phyloP scores from a whole-genome alignment of 2,113 vertebrate genomes.

The Bungarus multicinctus region DNA sequence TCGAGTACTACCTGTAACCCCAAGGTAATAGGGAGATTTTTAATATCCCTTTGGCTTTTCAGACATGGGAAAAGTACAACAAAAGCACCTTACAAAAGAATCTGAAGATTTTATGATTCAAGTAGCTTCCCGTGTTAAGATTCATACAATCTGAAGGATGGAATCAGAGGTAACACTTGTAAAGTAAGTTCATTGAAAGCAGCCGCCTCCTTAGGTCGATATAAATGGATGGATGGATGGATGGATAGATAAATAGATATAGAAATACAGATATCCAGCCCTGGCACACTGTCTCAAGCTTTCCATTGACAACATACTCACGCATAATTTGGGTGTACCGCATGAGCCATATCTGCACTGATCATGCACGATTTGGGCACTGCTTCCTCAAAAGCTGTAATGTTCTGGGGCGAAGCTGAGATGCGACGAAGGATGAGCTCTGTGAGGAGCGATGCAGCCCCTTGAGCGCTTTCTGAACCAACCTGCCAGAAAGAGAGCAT shows the following conservation, averaged over 20 bases:
- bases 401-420: constrained; percentile 73
- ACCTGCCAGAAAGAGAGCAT: constrained; percentile 72
- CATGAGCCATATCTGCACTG: constrained; percentile 97
- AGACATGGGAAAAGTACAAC: neutral
- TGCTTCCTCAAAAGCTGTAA: constrained; percentile 91
- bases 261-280: no score
- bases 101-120: neutral
- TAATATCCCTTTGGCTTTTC: neutral
- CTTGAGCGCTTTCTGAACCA: constrained; percentile 92
- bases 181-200: neutral
- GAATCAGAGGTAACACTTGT: neutral
- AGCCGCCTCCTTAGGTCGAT: no score
- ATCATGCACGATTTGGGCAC: constrained; percentile 93
- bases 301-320: constrained; percentile 67
- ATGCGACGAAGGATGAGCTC: constrained; percentile 91
- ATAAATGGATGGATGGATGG: no score
- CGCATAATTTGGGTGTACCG: constrained; percentile 93
- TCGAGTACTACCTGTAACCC: no score
- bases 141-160: neutral
- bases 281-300: neutral
- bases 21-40: neutral
- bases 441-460: constrained; percentile 87
- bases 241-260: no score
- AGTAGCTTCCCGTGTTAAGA: neutral
- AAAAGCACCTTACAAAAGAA: neutral